These are phyloP conservation scores for Aldrovandia affinis DNA, from an alignment of 2,797 vertebrate genomes.

Conservation along the genomic window DNA sequence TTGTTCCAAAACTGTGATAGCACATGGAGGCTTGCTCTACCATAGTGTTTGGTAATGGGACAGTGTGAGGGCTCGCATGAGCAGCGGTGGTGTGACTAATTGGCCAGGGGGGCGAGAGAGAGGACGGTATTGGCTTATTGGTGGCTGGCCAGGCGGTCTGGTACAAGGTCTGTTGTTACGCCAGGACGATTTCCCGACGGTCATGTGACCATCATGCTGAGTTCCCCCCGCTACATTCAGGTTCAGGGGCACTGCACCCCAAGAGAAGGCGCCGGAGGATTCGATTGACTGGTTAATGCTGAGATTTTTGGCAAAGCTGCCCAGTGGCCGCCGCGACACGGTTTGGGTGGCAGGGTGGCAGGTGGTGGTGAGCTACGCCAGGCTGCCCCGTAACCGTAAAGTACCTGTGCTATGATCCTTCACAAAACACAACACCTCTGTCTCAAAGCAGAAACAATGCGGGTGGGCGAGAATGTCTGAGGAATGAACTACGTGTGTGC, in stretches of 20 bases:
- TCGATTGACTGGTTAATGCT: neutral
- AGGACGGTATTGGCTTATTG: neutral
- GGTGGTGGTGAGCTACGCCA: neutral
- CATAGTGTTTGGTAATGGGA: too few species aligned
- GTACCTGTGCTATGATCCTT: neutral
- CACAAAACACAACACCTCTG: neutral
- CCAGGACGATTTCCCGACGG: neutral
- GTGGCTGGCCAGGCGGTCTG: neutral
- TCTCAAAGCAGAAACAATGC: neutral
- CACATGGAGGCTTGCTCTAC: too few species aligned
- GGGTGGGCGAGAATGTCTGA: neutral
- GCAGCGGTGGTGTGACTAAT: neutral
- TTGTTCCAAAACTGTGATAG: too few species aligned
- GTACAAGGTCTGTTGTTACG: neutral
- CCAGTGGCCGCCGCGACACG: neutral
- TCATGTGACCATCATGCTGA: neutral
- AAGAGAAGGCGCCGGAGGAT: neutral
- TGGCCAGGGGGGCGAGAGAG: neutral
- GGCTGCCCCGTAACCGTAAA: too few species aligned
- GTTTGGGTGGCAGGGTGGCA: neutral
- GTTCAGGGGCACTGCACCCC: neutral
- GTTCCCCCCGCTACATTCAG: neutral
- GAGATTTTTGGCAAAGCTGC: neutral
- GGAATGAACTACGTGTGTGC: neutral
- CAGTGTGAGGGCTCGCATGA: neutral